Evolutionary conservation across 1,140 invertebrate genomes (phyloP).

Genomic region (Lanistes nyassanus): DNA sequence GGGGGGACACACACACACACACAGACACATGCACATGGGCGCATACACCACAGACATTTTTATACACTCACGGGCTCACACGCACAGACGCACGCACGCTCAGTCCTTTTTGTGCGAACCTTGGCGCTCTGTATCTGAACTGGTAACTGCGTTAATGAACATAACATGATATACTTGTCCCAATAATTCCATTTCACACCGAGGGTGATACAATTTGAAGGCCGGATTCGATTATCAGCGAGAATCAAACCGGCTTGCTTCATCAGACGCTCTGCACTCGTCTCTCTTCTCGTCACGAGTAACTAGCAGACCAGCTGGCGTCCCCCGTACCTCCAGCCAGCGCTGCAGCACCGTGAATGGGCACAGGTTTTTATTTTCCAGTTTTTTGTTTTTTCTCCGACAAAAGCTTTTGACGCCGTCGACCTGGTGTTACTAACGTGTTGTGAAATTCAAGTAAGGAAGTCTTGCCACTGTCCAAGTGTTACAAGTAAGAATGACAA

Average conservation of each 20-base stretch:
- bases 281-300: no score
- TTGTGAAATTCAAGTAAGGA: no score
- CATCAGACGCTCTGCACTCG: constrained; percentile 12
- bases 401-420: not conserved
- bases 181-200: constrained; percentile 32
- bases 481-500: no score
- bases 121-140: constrained; percentile 20
- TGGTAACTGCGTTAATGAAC: constrained; percentile 29
- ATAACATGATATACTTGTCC: constrained; percentile 35
- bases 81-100: no score
- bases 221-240: constrained; percentile 28
- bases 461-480: no score
- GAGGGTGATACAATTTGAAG: constrained; percentile 34
- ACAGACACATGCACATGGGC: no score
- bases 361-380: not conserved
- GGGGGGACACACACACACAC: not conserved
- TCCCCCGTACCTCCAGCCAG: no score
- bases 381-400: not conserved
- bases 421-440: no score
- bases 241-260: constrained; percentile 14
- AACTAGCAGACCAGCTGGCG: no score
- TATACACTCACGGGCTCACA: no score
- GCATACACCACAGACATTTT: no score
- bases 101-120: not conserved
- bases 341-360: not conserved